Base-by-base conservation (phyloP, 2,113 vertebrate species). In the Amphiprion percula region DNA sequence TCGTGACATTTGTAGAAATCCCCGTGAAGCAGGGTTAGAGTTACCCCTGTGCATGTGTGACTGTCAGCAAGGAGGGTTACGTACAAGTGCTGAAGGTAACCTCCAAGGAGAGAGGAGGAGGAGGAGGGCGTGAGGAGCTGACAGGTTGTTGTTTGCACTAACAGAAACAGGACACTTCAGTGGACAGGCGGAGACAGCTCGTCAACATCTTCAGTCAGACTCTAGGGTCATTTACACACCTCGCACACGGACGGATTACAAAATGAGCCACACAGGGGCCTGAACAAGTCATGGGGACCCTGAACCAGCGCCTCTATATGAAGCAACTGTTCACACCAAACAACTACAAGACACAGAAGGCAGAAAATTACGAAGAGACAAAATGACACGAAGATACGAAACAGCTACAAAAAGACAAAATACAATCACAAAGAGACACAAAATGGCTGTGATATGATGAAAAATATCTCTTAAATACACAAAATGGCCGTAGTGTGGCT, bases 1-100 rank as follows among this genome's bases (percentile, higher is more conserved):
- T 75, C 74, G 4, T 80, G 86, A 66, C 88, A 85, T 90, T 85
- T 65, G 62, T 75, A 23, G 71, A 83, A 79, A 80, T 90, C 79
- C 64, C 50, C 41, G 65, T 74, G 26, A 74, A 68, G 77, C 50
- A 62, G 17, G 68, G 69, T 65, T 82, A 68, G 75, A 55, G 52
- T 83, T 85, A 81, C 77, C 23, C 16, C 26, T 12, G 15, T 23
- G 21, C 49, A 26, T 49, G 65, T 60, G 62, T 75, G 74, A 70
- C 83, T 78, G 80, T 85, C 41, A 87, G 47, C 49, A 37, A 6
- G 10, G 52, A 61, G 55, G 62, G 65, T 79, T 74, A 64, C 5
- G 15, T 12, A 46, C 10, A 4, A 30, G 49, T 21, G 67, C 58
- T 75, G 80, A 82, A 77, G 79, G 62, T 87, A 61, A 90, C 77